Conservation (phyloP, 2,888 invertebrate genomes). For the Epistrophe eligans region DNA sequence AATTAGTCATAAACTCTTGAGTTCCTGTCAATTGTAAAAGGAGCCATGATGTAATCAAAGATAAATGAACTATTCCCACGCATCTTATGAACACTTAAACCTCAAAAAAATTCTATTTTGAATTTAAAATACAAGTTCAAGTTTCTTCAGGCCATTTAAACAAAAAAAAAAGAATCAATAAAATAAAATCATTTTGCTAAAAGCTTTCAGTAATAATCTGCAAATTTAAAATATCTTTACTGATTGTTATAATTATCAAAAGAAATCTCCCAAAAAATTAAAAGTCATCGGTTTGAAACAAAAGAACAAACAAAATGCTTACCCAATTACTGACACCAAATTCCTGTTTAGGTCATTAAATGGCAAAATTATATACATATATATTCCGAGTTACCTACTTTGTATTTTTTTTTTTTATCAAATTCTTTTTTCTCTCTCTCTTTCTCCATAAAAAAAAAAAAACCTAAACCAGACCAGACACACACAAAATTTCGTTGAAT, state of each 20-base stretch:
- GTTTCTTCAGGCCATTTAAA: not conserved
- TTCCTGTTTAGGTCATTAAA: conserved; percentile 8
- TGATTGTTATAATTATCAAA: not conserved
- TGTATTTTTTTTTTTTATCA: no score
- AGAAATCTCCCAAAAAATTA: not conserved
- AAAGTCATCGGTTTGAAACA: not conserved
- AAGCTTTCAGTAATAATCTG: not conserved
- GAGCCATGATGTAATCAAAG: no score
- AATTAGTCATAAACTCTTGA: no score
- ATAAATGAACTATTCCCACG: no score
- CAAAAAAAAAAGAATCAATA: not conserved
- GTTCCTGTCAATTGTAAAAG: no score
- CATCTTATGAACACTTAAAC: no score
- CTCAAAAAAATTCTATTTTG: no score
- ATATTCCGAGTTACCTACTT: not conserved
- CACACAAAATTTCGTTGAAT: not conserved
- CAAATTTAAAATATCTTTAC: not conserved
- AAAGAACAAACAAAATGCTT: not conserved
- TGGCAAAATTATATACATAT: not conserved
- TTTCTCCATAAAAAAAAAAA: not conserved
- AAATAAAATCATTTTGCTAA: not conserved
- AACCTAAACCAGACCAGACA: not conserved
- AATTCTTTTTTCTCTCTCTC: not conserved
- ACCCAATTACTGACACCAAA: not conserved
- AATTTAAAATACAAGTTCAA: no score